Base-by-base conservation (phyloP, 1,140 invertebrate species). In the Aphelenchoides avenae region DNA sequence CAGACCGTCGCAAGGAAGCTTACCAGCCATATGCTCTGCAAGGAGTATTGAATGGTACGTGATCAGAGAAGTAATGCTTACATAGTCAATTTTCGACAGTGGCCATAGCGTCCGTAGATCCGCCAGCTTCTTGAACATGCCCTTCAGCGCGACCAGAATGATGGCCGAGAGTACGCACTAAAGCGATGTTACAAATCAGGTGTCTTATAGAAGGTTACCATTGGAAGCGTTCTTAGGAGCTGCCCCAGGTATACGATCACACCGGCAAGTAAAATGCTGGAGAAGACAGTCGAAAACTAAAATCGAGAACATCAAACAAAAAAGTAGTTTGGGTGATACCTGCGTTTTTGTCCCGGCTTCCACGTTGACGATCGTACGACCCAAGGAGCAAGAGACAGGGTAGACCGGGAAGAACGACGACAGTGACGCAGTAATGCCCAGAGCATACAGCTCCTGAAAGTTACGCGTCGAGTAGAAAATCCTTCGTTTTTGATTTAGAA, bases 41-140 rank as follows among this genome's bases (percentile, higher is more conserved):
- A 5, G 42, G 37, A 57, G 48, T n/a, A 22, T 15, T 33, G 46
- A 7, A 3, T 51, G 33, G n/a, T 29, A 50, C 40, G 20, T 11
- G 9, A 9, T 9, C n/a, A 7, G 20, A 48, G 22, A 13, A 2
- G 44, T 9, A 7, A 13, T 20, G 39, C 41, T 50, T 40, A 70
- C 61, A 64, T 70, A 75, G 47, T 75, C 73, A 29, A 73, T 73
- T 41, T 77, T 77, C 4, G 72, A 75, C 1, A 77, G 41, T 2
- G 70, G 73, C 75, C 75, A 75, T 9, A 75, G 64, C 13, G 13
- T 55, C 36, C 48, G 34, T 1, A 77, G 53, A 6, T 76, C 75
- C 0, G 33, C 22, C 30, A 74, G 70, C 27, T 76, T 76, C 15
- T 39, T 44, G 42, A 73, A 66, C 51, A 74, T 73, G n/a, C 63